Conservation (phyloP, 2,113 vertebrate species). For the Psephotus haematonotus region DNA sequence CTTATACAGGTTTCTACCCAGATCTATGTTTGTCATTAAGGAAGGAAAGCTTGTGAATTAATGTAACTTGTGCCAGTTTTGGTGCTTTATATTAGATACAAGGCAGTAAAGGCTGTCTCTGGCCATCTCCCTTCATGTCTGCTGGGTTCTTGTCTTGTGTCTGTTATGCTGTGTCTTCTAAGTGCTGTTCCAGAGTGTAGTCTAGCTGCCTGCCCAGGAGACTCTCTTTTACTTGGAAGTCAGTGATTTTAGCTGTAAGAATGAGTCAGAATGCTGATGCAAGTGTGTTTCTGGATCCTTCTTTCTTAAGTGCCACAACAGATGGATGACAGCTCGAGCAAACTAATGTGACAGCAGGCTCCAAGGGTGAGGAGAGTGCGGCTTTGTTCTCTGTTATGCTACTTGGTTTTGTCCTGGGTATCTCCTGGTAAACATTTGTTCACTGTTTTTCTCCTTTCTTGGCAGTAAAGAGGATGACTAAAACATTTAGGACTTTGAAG, state of each 20-base stretch:
- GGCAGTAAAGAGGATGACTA: slow-evolving; percentile 6
- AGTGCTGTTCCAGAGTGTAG: not conserved
- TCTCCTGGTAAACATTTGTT: slow-evolving; percentile 40
- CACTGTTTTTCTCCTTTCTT: slow-evolving; percentile 26
- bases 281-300: not conserved
- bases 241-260: not conserved
- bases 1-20: not conserved
- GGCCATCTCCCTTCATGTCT: not conserved
- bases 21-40: not conserved
- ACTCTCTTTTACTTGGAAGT: not conserved
- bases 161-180: not conserved
- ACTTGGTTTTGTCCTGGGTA: not conserved
- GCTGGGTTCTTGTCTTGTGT: not conserved
- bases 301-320: not conserved
- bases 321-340: not conserved
- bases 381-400: not conserved
- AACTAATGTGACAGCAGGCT: not conserved
- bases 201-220: not conserved
- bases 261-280: not conserved
- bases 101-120: not conserved
- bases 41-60: not conserved
- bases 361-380: not conserved
- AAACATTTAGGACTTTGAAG: slow-evolving; percentile 10
- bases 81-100: not conserved
- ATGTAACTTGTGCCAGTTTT: not conserved